Conservation (phyloP, 1,140 invertebrate species). For the Papilio helenus region DNA sequence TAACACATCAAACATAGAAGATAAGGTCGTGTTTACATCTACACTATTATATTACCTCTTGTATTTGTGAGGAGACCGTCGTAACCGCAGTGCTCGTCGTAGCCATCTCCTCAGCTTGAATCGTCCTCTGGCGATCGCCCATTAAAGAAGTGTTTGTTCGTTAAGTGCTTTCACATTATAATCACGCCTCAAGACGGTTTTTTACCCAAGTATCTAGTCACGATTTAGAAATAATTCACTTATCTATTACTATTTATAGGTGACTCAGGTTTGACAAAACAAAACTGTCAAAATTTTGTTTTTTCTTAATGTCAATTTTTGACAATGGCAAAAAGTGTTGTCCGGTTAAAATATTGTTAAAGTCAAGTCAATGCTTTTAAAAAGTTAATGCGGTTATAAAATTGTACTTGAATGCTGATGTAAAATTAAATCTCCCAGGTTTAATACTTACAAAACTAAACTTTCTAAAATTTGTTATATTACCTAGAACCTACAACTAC, state of each 20-base stretch:
- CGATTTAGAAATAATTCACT: conserved; percentile 19
- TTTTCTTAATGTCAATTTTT: conserved; percentile 3
- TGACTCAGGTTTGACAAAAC: conserved; percentile 22
- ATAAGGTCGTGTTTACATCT: conserved; percentile 55
- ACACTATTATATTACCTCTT: conserved; percentile 65
- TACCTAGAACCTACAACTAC: too few species aligned
- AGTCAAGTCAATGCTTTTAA: background rate
- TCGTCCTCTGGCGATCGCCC: conserved; percentile 61
- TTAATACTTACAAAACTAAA: too few species aligned
- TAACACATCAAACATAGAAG: conserved; percentile 63
- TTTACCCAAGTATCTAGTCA: conserved; percentile 25
- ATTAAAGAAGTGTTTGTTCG: conserved; percentile 54
- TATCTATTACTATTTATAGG: conserved; percentile 26
- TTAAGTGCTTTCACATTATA: conserved; percentile 63
- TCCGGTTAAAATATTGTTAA: background rate
- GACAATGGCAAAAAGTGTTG: background rate
- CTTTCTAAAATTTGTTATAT: too few species aligned
- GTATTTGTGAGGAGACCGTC: conserved; percentile 66
- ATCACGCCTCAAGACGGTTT: conserved; percentile 32
- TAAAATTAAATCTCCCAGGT: too few species aligned
- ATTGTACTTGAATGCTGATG: too few species aligned
- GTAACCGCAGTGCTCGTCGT: conserved; percentile 74
- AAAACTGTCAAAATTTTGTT: background rate
- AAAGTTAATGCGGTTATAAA: background rate
- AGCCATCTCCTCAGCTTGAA: conserved; percentile 70